Percentiles rank a stretch among this genome's conserved stretches.
Conservation (phyloP, 2,888 invertebrate genomes). For the Eutolmus rufibarbis region DNA sequence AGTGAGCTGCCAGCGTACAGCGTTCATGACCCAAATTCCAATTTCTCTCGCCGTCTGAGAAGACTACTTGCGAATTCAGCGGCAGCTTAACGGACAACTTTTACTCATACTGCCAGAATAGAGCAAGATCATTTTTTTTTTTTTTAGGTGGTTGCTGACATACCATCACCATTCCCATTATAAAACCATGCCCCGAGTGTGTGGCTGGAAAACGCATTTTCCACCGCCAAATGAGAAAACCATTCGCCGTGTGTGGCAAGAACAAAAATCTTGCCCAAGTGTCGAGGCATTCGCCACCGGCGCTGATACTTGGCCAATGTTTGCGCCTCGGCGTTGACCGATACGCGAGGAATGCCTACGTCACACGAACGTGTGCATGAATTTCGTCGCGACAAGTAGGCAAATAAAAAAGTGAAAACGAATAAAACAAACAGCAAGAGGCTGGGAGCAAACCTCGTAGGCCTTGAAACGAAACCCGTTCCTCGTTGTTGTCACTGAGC, state of each 20-base stretch:
- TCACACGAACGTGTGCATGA: background rate
- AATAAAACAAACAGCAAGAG: background rate
- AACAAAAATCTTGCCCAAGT: background rate
- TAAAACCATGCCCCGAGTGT: background rate
- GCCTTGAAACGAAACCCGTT: slow-evolving; percentile 21
- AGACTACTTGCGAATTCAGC: background rate
- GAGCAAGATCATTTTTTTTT: background rate
- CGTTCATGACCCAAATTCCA: background rate
- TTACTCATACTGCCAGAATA: background rate
- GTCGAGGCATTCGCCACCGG: background rate
- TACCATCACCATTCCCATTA: background rate
- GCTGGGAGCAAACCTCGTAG: background rate
- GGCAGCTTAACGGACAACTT: background rate
- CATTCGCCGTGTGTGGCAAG: background rate
- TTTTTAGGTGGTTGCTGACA: background rate
- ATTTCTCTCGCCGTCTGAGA: background rate
- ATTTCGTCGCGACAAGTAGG: background rate
- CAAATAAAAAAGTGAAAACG: slow-evolving; percentile 10
- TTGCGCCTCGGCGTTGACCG: background rate
- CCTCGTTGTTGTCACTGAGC: background rate
- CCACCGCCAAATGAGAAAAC: background rate
- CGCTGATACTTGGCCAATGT: background rate
- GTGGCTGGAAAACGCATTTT: background rate
- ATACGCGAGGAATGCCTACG: background rate
- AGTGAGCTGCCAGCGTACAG: background rate